These are phyloP conservation scores for Pseudoips prasinana DNA, from an alignment of 2,888 invertebrate genomes.

Conservation along the genomic window DNA sequence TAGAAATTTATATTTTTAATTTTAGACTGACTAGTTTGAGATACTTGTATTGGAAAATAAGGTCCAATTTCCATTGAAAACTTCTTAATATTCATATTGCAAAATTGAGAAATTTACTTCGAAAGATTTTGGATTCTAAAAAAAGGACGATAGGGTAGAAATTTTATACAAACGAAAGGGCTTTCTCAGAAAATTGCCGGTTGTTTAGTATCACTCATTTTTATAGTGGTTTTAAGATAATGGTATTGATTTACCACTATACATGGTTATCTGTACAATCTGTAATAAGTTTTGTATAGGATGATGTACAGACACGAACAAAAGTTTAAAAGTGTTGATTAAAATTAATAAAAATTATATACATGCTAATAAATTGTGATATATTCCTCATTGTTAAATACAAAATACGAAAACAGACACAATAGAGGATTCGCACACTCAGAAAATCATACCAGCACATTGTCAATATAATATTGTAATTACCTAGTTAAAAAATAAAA, in stretches of 20 bases:
- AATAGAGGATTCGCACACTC: too few relatives aligned
- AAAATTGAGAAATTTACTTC: constrained; percentile 8
- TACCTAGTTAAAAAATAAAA: too few relatives aligned
- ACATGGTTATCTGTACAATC: constrained; percentile 58
- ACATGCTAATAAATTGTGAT: too few relatives aligned
- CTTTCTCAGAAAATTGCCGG: constrained; percentile 56
- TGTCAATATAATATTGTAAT: too few relatives aligned
- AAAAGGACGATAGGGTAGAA: not conserved
- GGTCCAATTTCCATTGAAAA: constrained; percentile 12
- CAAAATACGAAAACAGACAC: too few relatives aligned
- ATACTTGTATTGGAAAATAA: not conserved
- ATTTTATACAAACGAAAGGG: not conserved
- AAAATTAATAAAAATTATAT: too few relatives aligned
- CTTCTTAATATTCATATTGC: constrained; percentile 15
- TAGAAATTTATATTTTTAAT: too few relatives aligned
- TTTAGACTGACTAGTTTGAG: too few relatives aligned
- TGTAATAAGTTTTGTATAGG: constrained; percentile 46
- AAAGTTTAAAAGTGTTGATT: not conserved
- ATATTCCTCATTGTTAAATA: too few relatives aligned
- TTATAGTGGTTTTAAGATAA: constrained; percentile 78
- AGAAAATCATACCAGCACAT: too few relatives aligned
- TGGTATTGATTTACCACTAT: constrained; percentile 76
- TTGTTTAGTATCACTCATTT: constrained; percentile 67
- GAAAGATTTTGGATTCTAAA: constrained; percentile 6
- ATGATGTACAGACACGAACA: constrained; percentile 2